These are phyloP conservation scores for Lepidothrix coronata DNA, from an alignment of 2,113 vertebrate genomes.

Conservation along the genomic window DNA sequence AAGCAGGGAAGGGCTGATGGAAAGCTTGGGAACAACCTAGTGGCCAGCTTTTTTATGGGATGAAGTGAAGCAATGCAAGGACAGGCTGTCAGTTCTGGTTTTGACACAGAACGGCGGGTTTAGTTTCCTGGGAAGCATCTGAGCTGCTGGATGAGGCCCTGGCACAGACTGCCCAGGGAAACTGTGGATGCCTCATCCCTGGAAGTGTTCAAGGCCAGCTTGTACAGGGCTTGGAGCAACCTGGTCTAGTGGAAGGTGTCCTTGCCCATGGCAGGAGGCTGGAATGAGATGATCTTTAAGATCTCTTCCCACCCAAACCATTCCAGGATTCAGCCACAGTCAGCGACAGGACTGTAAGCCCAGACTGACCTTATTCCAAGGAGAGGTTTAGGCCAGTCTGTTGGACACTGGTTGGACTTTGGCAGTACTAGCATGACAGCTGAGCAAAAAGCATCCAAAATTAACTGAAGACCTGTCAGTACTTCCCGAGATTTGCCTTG, in stretches of 20 bases:
- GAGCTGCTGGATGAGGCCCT: background rate
- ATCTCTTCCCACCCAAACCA: background rate
- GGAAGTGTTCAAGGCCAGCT: fast-evolving
- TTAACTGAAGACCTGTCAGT: background rate
- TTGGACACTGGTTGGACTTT: background rate
- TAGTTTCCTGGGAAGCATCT: background rate
- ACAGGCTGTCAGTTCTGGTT: background rate
- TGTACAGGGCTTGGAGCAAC: background rate
- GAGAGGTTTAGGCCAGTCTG: background rate
- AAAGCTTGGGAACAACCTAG: background rate
- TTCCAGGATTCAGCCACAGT: background rate
- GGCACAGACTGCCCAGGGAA: background rate
- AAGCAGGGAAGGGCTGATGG: background rate
- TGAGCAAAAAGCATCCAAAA: background rate
- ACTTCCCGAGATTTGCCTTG: background rate
- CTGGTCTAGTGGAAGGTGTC: background rate
- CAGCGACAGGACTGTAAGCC: fast-evolving
- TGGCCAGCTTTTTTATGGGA: background rate
- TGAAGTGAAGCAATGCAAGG: background rate
- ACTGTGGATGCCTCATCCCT: background rate
- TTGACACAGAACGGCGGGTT: background rate
- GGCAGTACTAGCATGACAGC: background rate
- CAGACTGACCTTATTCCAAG: background rate
- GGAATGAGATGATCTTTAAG: background rate
- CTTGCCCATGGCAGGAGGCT: background rate